Conservation (phyloP, 2,797 vertebrate genomes). For the Semaprochilodus insignis region DNA sequence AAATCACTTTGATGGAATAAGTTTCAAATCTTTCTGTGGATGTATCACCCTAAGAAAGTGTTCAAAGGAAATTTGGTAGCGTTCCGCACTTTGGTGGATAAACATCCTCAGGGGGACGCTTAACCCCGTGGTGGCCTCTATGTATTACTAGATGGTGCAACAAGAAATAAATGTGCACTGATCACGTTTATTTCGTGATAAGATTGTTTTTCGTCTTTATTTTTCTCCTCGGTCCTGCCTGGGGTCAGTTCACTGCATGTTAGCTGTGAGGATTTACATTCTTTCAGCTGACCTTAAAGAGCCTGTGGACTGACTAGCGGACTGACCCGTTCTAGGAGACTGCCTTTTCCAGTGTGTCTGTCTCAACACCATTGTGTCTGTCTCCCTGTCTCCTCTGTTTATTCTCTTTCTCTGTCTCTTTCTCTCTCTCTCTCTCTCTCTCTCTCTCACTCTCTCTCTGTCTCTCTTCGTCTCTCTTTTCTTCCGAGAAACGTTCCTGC, state of each 20-base stretch:
- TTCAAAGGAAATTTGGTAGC: not conserved
- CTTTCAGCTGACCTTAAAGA: slow-evolving; percentile 42
- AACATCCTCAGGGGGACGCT: not conserved
- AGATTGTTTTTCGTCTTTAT: not conserved
- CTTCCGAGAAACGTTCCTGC: slow-evolving; percentile 25
- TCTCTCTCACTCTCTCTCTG: not conserved
- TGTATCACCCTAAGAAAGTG: not conserved
- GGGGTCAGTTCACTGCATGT: slow-evolving; percentile 21
- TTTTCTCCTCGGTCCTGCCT: not conserved
- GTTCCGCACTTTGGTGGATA: not conserved
- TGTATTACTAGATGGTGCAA: not conserved
- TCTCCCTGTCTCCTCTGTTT: slow-evolving; percentile 23
- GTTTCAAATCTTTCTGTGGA: not conserved
- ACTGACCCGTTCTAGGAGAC: slow-evolving; percentile 50
- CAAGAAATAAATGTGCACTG: slow-evolving; percentile 1
- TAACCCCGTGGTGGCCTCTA: not conserved
- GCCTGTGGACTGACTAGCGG: slow-evolving; percentile 37
- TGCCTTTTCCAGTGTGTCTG: slow-evolving; percentile 45
- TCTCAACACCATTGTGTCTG: slow-evolving; percentile 39
- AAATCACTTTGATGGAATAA: not conserved
- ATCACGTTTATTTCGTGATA: not conserved
- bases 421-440: slow-evolving; percentile 24
- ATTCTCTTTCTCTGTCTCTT: slow-evolving; percentile 31
- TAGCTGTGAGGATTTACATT: slow-evolving; percentile 31
- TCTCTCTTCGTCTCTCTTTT: not conserved